phyloP scores from a whole-genome alignment of 2,797 vertebrate species.

The Spatula clypeata region DNA sequence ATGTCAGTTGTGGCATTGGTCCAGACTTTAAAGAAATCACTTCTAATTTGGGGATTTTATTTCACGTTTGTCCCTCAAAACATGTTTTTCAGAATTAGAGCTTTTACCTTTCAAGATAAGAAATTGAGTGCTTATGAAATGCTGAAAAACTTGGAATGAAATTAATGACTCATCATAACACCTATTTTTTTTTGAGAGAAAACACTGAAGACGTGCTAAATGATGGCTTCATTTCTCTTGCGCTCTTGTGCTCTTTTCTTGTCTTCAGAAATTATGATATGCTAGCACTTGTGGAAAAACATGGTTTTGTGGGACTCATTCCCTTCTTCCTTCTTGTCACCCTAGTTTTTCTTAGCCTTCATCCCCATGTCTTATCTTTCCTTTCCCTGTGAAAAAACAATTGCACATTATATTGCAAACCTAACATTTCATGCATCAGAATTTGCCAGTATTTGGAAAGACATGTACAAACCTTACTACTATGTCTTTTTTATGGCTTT shows the following conservation, averaged over 20 bases:
- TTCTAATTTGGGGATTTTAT: not conserved
- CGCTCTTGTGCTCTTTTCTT: not conserved
- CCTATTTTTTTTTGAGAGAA: not conserved
- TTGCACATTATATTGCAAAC: not conserved
- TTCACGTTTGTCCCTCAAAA: not conserved
- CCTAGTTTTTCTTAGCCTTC: slow-evolving; percentile 18
- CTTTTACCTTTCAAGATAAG: not conserved
- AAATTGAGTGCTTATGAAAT: not conserved
- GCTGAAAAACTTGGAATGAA: not conserved
- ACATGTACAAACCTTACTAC: not conserved
- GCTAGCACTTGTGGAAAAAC: not conserved
- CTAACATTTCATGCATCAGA: not conserved
- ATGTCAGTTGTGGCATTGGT: not conserved
- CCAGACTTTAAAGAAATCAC: not conserved
- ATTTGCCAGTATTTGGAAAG: not conserved
- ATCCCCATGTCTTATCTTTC: not conserved
- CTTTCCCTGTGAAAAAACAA: slow-evolving; percentile 4
- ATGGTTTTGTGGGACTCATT: slow-evolving; percentile 32
- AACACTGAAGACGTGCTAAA: not conserved
- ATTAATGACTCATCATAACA: not conserved
- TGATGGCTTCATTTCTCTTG: not conserved
- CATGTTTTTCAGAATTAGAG: not conserved
- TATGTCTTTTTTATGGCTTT: not conserved
- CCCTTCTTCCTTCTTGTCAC: not conserved
- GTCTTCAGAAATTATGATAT: not conserved